phyloP scores from a whole-genome alignment of 2,797 vertebrate genomes.

The Macrochelys suwanniensis region DNA sequence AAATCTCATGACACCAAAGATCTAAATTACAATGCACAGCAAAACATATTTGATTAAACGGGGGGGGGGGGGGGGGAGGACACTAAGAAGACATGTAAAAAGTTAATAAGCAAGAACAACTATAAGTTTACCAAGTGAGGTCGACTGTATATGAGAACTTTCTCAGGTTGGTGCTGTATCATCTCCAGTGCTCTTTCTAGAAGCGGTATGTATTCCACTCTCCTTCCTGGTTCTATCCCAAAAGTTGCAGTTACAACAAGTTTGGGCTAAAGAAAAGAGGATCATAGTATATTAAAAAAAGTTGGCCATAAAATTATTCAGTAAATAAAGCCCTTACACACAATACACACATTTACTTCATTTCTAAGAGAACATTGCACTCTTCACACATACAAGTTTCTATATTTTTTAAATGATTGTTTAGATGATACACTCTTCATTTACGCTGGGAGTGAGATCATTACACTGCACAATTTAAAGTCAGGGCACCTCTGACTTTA shows the following conservation, averaged over 20 bases:
- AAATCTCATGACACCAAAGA: accelerated
- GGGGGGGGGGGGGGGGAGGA: background rate
- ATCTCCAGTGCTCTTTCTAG: slow-evolving; percentile 91
- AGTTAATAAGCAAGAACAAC: background rate
- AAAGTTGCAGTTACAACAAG: slow-evolving; percentile 93
- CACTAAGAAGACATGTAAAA: background rate
- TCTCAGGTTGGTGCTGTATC: slow-evolving; percentile 87
- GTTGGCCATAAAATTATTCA: background rate
- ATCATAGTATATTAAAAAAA: background rate
- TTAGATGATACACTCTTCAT: background rate
- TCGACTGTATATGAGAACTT: slow-evolving; percentile 92
- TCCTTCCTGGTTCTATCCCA: slow-evolving; percentile 93
- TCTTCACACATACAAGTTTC: background rate
- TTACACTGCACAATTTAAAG: background rate
- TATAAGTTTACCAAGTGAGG: slow-evolving; percentile 88
- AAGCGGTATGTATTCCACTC: slow-evolving; percentile 92
- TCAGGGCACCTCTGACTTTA: background rate
- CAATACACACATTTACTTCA: background rate
- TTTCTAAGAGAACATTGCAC: background rate
- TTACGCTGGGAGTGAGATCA: background rate
- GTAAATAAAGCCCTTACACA: background rate
- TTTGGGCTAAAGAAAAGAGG: slow-evolving; percentile 88
- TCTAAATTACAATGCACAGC: background rate
- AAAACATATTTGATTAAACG: background rate
- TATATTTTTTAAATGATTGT: background rate